phyloP scores from a whole-genome alignment of 2,888 invertebrate genomes.

The Orchesella flavescens region DNA sequence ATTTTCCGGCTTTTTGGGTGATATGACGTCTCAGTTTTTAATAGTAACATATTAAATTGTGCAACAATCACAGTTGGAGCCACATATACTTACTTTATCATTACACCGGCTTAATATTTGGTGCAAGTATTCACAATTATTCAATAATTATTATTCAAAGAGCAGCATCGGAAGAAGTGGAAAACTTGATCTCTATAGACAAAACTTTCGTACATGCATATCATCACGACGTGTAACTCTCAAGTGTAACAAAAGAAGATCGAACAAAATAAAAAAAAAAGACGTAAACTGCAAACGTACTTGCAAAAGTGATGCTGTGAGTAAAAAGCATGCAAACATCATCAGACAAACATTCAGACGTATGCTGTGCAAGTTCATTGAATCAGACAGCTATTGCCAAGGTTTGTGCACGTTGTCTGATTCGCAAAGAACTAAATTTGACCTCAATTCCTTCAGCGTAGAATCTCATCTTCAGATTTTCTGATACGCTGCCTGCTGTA shows the following conservation, averaged over 20 bases:
- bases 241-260: slow-evolving; percentile 1
- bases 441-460: slow-evolving; percentile 49
- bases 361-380: slow-evolving; percentile 59
- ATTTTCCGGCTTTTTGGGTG: slow-evolving; percentile 30
- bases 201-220: background rate
- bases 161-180: background rate
- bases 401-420: slow-evolving; percentile 59
- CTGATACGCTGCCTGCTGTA: background rate
- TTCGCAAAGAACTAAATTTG: slow-evolving; percentile 35
- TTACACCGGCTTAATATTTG: slow-evolving; percentile 8
- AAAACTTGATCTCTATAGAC: background rate
- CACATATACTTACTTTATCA: background rate
- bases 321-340: slow-evolving; percentile 26
- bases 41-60: background rate
- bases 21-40: slow-evolving; percentile 5
- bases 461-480: slow-evolving; percentile 14
- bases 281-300: background rate
- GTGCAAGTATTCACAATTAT: background rate
- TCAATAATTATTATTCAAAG: background rate
- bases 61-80: background rate
- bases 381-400: slow-evolving; percentile 61
- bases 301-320: background rate
- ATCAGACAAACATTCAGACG: slow-evolving; percentile 45
- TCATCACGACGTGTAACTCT: background rate
- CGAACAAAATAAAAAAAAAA: background rate